These are phyloP conservation scores for Saccostrea echinata DNA, from an alignment of 1,140 invertebrate species.

Conservation along the genomic window DNA sequence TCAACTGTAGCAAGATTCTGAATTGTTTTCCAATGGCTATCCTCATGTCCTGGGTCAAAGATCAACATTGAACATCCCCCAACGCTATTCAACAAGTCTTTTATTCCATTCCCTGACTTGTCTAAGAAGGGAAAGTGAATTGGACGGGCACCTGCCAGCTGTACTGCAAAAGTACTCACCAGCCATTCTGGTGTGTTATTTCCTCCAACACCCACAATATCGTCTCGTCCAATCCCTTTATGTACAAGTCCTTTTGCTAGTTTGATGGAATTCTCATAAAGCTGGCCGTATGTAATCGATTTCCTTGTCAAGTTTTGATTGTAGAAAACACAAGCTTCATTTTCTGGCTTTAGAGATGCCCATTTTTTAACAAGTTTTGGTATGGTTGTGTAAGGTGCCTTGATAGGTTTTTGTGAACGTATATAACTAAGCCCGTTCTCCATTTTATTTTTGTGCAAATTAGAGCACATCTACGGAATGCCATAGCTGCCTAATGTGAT, in stretches of 20 bases:
- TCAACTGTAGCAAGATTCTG: background rate
- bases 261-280: background rate
- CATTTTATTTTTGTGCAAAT: no score
- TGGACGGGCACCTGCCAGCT: background rate
- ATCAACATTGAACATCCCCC: background rate
- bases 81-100: background rate
- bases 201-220: background rate
- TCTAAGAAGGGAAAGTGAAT: background rate
- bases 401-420: background rate
- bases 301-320: background rate
- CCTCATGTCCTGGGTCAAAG: background rate
- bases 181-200: background rate
- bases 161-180: background rate
- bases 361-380: background rate
- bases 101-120: background rate
- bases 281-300: background rate
- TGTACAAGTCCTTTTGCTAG: conserved; percentile 3
- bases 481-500: no score
- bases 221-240: background rate
- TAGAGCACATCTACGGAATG: no score
- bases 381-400: background rate
- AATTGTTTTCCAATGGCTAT: background rate
- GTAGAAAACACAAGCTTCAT: background rate
- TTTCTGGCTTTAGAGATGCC: background rate
- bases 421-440: background rate